Conservation (phyloP, 2,888 invertebrate species). For the Eristalinus sepulchralis region DNA sequence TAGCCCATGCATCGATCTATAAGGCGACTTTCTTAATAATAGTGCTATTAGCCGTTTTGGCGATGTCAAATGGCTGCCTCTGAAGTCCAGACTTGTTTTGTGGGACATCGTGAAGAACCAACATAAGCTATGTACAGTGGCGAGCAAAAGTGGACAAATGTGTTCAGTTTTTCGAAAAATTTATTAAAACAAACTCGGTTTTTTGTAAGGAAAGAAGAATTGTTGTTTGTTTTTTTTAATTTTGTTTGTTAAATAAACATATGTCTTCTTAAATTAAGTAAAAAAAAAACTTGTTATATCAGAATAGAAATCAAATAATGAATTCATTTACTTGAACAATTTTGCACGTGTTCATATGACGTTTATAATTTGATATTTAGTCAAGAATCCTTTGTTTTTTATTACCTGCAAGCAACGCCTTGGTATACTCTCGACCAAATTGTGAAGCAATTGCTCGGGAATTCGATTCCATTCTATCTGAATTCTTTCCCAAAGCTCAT, state of each 20-base stretch:
- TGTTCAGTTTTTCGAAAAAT: background rate
- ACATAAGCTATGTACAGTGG: too few relatives aligned
- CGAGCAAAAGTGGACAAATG: background rate
- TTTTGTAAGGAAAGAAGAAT: background rate
- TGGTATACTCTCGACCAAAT: constrained; percentile 47
- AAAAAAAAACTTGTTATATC: background rate
- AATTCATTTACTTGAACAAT: background rate
- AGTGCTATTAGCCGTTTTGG: too few relatives aligned
- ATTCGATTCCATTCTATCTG: constrained; percentile 28
- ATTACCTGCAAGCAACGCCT: constrained; percentile 1
- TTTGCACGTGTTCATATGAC: background rate
- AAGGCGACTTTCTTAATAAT: too few relatives aligned
- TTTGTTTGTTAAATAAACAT: too few relatives aligned
- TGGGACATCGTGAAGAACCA: too few relatives aligned
- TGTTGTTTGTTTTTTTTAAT: background rate
- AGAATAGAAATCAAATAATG: background rate
- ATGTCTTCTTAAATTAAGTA: background rate
- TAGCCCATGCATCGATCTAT: too few relatives aligned
- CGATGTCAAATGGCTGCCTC: too few relatives aligned
- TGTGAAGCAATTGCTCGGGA: constrained; percentile 31
- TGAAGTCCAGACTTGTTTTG: too few relatives aligned
- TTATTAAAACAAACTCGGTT: background rate
- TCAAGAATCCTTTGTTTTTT: background rate
- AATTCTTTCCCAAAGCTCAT: constrained; percentile 25
- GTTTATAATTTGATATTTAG: background rate